A percentile compares a stretch with the other conserved stretches of the same genome.
These are phyloP conservation scores for Mus spretus DNA, from an alignment of 2,797 vertebrate species.

Conservation along the genomic window DNA sequence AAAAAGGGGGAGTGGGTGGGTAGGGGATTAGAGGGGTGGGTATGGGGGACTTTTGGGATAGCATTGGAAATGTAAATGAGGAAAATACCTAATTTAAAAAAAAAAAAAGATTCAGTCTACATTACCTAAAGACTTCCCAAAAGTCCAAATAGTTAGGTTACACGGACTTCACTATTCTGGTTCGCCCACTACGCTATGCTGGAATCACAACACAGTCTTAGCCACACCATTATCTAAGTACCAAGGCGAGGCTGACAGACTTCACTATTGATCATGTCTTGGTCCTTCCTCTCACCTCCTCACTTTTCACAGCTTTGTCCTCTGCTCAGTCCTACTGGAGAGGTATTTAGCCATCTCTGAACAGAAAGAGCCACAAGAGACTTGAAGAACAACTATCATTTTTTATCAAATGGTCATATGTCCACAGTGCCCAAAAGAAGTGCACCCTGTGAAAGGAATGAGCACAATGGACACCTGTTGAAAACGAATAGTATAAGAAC, in stretches of 20 bases:
- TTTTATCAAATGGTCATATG: conserved; percentile 59
- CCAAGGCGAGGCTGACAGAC: background rate
- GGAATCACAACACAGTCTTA: conserved; percentile 49
- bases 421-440: conserved; percentile 39
- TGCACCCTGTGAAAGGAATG: conserved; percentile 41
- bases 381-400: background rate
- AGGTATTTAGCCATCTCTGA: conserved; percentile 1
- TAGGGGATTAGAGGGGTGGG: no score
- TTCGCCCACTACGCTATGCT: background rate
- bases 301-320: background rate
- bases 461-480: conserved; percentile 64
- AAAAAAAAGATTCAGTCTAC: conserved; percentile 37
- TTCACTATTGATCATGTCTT: conserved; percentile 15
- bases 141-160: conserved; percentile 61
- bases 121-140: conserved; percentile 59
- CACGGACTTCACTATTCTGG: conserved; percentile 35
- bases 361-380: conserved; percentile 16
- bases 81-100: no score
- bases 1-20: no score
- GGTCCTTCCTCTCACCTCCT: conserved; percentile 27
- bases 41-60: no score
- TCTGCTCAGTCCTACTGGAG: conserved; percentile 36
- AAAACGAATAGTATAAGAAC: conserved; percentile 38
- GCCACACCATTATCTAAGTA: background rate
- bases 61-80: no score